Percentiles rank a stretch among this genome's conserved stretches.
These are phyloP conservation scores for Propsilocerus akamusi DNA, from an alignment of 1,140 invertebrate species.

Conservation along the genomic window DNA sequence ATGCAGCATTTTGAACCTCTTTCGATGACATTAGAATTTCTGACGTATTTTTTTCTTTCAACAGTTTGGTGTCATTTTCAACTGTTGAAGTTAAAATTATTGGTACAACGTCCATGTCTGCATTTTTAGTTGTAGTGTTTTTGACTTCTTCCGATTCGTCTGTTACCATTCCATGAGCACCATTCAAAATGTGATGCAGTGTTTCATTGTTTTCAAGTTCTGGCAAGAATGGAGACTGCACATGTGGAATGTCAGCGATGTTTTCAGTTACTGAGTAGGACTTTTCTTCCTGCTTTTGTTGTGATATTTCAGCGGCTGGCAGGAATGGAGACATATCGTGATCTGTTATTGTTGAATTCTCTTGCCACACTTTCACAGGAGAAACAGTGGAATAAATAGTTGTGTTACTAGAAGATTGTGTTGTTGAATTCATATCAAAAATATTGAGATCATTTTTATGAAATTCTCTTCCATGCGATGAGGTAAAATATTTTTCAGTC, in stretches of 20 bases:
- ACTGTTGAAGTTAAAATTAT: slow-evolving; percentile 12
- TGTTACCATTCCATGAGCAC: slow-evolving; percentile 23
- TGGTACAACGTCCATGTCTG: neutral
- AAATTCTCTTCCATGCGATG: neutral
- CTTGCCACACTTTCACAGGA: neutral
- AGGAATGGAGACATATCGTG: slow-evolving; percentile 1
- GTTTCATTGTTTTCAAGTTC: slow-evolving; percentile 36
- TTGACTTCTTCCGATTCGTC: neutral
- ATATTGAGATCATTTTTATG: slow-evolving; percentile 1
- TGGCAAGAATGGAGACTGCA: slow-evolving; percentile 31
- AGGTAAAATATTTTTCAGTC: slow-evolving; percentile 5
- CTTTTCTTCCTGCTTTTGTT: neutral
- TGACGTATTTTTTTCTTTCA: neutral
- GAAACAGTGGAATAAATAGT: neutral
- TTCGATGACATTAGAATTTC: neutral
- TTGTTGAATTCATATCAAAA: slow-evolving; percentile 3
- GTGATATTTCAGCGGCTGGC: neutral
- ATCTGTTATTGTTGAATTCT: neutral
- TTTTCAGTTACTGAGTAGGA: slow-evolving; percentile 7
- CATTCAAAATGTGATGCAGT: slow-evolving; percentile 31
- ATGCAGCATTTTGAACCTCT: neutral
- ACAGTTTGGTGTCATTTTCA: slow-evolving; percentile 6
- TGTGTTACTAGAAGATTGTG: neutral
- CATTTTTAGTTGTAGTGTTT: neutral
- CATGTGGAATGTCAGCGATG: neutral